A percentile compares a stretch with the other conserved stretches of the same genome.
Conservation (phyloP, 2,888 invertebrate species). For the Andrena flavipes region DNA sequence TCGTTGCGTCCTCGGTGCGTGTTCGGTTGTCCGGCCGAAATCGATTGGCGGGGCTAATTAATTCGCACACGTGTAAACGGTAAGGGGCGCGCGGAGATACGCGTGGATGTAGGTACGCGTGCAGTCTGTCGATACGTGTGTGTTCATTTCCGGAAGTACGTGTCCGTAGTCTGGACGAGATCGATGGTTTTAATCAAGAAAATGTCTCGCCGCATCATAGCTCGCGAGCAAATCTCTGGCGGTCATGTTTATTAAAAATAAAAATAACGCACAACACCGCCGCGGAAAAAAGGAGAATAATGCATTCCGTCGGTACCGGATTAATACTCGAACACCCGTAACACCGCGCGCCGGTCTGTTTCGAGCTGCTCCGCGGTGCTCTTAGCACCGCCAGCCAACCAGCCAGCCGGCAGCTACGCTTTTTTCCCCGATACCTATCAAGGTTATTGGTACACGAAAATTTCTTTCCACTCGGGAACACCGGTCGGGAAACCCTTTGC, state of each 20-base stretch:
- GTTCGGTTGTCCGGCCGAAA: slow-evolving; percentile 1
- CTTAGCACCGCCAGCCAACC: slow-evolving; percentile 29
- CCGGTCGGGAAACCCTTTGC: slow-evolving; percentile 14
- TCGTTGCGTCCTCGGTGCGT: background rate
- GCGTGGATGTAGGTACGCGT: background rate
- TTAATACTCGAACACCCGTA: slow-evolving; percentile 57
- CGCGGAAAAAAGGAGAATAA: slow-evolving; percentile 49
- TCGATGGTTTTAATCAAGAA: slow-evolving; percentile 81
- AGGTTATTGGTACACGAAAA: slow-evolving; percentile 65
- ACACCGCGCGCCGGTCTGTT: slow-evolving; percentile 14
- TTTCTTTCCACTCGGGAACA: slow-evolving; percentile 38
- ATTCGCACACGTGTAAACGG: slow-evolving; percentile 48
- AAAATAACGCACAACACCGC: slow-evolving; percentile 57
- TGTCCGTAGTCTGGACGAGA: slow-evolving; percentile 73
- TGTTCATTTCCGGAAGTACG: slow-evolving; percentile 30
- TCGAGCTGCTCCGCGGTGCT: slow-evolving; percentile 16
- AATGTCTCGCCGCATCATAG: slow-evolving; percentile 77
- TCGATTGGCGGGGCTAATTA: slow-evolving; percentile 50
- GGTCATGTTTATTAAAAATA: slow-evolving; percentile 73
- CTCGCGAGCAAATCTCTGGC: slow-evolving; percentile 69
- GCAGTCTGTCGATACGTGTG: background rate
- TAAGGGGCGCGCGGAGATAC: slow-evolving; percentile 4
- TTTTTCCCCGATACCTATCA: slow-evolving; percentile 61
- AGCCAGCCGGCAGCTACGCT: slow-evolving; percentile 14
- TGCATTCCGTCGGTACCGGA: slow-evolving; percentile 60